Evolutionary conservation across 1,140 invertebrate genomes (phyloP).

Genomic region (Streblospio benedicti): DNA sequence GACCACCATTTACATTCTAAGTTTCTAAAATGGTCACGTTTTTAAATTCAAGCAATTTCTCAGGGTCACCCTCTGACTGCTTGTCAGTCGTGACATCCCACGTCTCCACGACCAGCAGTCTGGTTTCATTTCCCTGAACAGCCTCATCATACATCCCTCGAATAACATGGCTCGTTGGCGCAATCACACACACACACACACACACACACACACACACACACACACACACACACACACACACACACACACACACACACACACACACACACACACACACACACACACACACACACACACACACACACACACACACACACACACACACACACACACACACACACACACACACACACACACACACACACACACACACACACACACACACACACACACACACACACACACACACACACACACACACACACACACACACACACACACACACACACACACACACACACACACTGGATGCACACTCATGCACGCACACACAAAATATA

Average conservation of each 20-base stretch:
- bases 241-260: constrained; percentile 4
- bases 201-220: constrained; percentile 4
- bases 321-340: constrained; percentile 4
- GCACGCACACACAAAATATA: no score
- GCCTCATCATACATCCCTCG: no score
- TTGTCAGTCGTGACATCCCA: no score
- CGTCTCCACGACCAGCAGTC: no score
- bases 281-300: constrained; percentile 4
- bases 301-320: constrained; percentile 4
- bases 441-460: constrained; percentile 4
- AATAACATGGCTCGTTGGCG: no score
- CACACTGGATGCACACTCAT: no score
- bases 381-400: constrained; percentile 4
- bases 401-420: not conserved
- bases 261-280: constrained; percentile 4
- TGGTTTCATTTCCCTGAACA: no score
- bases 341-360: constrained; percentile 4
- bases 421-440: constrained; percentile 1
- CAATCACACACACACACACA: not conserved
- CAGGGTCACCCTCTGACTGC: no score
- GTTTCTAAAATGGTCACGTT: no score
- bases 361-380: constrained; percentile 4
- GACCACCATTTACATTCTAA: no score
- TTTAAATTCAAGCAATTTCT: no score
- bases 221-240: constrained; percentile 4